phyloP scores from a whole-genome alignment of 2,888 invertebrate species.

The Nineta flava region DNA sequence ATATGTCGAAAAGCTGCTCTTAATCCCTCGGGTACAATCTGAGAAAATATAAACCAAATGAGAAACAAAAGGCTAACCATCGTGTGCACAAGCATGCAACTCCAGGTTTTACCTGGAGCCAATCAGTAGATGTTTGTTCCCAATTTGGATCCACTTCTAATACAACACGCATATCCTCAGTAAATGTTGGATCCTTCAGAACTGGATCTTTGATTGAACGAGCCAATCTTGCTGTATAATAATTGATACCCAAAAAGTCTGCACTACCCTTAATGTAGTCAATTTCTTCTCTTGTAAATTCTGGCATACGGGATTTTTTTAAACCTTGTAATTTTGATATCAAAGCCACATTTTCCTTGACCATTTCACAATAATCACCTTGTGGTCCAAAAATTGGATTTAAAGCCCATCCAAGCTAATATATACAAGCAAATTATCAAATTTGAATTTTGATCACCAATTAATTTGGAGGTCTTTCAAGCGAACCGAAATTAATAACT shows the following conservation, averaged over 20 bases:
- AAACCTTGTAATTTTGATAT: conserved; percentile 10
- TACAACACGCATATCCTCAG: conserved; percentile 43
- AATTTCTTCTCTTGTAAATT: conserved; percentile 13
- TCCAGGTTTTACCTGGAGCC: conserved; percentile 32
- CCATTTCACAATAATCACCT: conserved; percentile 10
- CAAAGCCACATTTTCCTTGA: conserved; percentile 7
- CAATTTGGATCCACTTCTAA: conserved; percentile 39
- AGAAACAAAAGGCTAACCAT: background rate
- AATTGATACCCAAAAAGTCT: conserved; percentile 12
- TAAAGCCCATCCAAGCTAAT: background rate
- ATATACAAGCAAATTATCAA: background rate
- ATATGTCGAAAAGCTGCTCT: background rate
- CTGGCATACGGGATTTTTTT: conserved; percentile 11
- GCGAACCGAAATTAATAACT: too few relatives aligned
- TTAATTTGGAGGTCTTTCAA: background rate
- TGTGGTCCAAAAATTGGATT: background rate
- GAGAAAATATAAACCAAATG: background rate
- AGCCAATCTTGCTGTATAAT: conserved; percentile 2
- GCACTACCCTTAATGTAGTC: conserved; percentile 13
- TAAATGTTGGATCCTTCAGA: conserved; percentile 33
- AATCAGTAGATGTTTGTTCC: conserved; percentile 40
- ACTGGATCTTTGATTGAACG: background rate
- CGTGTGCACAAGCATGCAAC: background rate
- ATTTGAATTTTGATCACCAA: background rate
- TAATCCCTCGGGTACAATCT: background rate